Evolutionary conservation across 92 coral and sea anemone species (phyloP), one percentile per base, ranked within the genome.

Genomic region (Scolanthus callimorphus): DNA sequence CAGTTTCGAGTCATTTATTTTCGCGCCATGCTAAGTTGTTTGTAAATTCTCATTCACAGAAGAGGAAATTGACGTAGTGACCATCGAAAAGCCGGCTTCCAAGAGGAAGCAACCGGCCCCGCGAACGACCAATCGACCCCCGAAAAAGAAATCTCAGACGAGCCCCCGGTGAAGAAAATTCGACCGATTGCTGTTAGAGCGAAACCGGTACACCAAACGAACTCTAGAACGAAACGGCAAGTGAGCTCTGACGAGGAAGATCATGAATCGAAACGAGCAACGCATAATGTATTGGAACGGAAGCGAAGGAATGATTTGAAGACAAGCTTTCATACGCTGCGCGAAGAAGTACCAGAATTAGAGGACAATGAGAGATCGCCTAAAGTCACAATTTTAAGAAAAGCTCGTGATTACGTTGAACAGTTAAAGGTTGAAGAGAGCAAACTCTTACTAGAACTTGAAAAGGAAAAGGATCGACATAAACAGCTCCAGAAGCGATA

Each of bases 61-160:
- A 53, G 97, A 89, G 70, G 99, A 94, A 83, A 94, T 94, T 15
- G 99, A 94, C 67, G 99, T 94, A 11, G 99, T 94, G 6, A 83
- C 83, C 59, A 89, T 89, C 57, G 96, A 89, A 71, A 83, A 63
- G 81, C 96, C 96, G 26, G 15, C 41, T 15, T 6, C 15, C 41
- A 79, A 74, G 48, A 68, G 84, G 57, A 88, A 83, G 78, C 77
- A 69, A 44, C n/a, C n/a, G n/a, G n/a, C n/a, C n/a, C n/a, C n/a
- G n/a, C n/a, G n/a, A n/a, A n/a, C n/a, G n/a, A n/a, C n/a, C n/a
- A n/a, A n/a, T n/a, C 34, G 52, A 58, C 37, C 8, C 51, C 62
- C 12, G 49, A 23, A 13, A 39, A 17, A 29, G 29, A 37, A n/a
- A n/a, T n/a, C n/a, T n/a, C n/a, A 2, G 80, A 49, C 53, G 85